Conservation (phyloP, 2,888 invertebrate species). For the Homarus gammarus region DNA sequence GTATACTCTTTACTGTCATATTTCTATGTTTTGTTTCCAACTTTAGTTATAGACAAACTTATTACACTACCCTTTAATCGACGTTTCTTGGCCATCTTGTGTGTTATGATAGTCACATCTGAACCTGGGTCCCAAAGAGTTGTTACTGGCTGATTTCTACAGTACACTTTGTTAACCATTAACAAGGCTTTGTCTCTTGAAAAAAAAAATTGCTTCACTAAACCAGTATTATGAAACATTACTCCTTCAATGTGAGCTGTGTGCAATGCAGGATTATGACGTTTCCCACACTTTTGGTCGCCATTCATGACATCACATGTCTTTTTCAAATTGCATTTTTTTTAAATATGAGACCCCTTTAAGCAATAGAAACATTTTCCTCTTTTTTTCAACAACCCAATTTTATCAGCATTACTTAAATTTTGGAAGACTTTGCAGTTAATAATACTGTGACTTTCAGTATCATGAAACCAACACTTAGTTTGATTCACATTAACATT, state of each 20-base stretch:
- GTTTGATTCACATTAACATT: background rate
- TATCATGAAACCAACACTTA: slow-evolving; percentile 23
- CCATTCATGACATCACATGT: slow-evolving; percentile 13
- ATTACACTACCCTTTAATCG: slow-evolving; percentile 5
- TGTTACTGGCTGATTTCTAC: background rate
- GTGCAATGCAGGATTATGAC: background rate
- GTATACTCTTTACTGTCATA: slow-evolving; percentile 19
- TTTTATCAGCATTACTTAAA: background rate
- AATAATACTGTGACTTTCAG: background rate
- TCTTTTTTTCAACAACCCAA: background rate
- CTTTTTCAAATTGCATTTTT: slow-evolving; percentile 1
- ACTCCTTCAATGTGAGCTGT: background rate
- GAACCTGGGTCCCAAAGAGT: slow-evolving; percentile 31
- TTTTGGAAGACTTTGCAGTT: background rate
- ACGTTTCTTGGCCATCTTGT: slow-evolving; percentile 3
- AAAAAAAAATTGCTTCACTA: background rate
- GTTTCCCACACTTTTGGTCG: slow-evolving; percentile 25
- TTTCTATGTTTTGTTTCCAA: background rate
- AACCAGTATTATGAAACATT: background rate
- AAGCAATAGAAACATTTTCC: slow-evolving; percentile 29
- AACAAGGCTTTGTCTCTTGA: background rate
- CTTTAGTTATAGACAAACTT: slow-evolving; percentile 23
- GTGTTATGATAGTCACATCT: slow-evolving; percentile 34
- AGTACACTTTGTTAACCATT: slow-evolving; percentile 16
- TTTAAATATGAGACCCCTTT: slow-evolving; percentile 1